Base-by-base conservation (phyloP, 2,888 invertebrate species). In the Odontocolon sp. region DNA sequence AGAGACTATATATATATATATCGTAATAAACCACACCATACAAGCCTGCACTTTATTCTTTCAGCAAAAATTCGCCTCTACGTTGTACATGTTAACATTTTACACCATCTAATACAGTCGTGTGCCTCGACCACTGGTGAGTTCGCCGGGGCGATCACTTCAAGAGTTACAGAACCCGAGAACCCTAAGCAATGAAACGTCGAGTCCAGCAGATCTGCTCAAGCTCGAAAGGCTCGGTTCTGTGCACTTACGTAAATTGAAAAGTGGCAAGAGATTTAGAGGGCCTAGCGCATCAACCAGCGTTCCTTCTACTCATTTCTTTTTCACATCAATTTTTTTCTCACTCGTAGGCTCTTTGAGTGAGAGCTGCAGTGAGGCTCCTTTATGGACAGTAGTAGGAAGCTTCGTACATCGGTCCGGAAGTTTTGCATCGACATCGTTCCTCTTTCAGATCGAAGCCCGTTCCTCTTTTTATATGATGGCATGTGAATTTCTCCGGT, bases 231-330 rank as follows among this genome's bases (percentile, higher is more conserved):
- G 38, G 31, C 45, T 67, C 47, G 68, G 47, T 54, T 67, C 59
- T 18, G 26, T 83, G 81, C 82, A 84, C 85, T 84, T 81, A 74
- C 77, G 73, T 77, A 80, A 79, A 84, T 84, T 84, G 80, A 83
- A 84, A 83, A 84, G 78, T 79, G 59, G 59, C 67, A 23, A 59
- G 78, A 73, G 79, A 81, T 80, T 81, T 77, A 75, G 71, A 70
- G 63, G 31, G 47, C 59, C 77, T 66, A 45, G 64, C 52, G 64
- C 28, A 70, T 75, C 64, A 70, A 40, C 52, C 59, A 42, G 40
- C 47, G 40, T 40, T 42, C 59, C 52, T 26, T 38, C 28, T 14
- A 16, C 56, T 52, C 50, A 52, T 66, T 69, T 75, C 28, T 50
- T 47, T 28, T 36, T 28, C 23, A 16, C 31, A 40, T 23, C 56